Base-by-base conservation (phyloP, 2,888 invertebrate genomes). In the Poecilus cupreus region DNA sequence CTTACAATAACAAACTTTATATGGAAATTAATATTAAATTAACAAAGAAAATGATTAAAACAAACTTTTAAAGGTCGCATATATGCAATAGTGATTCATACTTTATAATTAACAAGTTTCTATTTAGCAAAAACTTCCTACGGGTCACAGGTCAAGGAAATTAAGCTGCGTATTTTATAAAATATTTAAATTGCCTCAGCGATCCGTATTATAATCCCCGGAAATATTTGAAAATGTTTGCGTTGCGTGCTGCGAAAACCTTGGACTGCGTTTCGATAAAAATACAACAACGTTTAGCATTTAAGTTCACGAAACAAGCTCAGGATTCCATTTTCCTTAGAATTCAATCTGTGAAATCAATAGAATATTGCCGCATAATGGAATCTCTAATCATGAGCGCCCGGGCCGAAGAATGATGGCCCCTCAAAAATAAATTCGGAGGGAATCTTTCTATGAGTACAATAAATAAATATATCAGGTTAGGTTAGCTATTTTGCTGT, bases 201-300 rank as follows among this genome's bases (percentile, higher is more conserved):
- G 22, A 57, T 60, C 26, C 60, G 60, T 60, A 6, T 26, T 26
- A 26, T 60, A 60, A 57, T 57, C 26, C 4, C 60, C 22, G 49
- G 24, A 49, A 72, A 72, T 72, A 72, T 72, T 72, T 18, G 46
- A 72, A 72, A 60, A 60, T 60, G 60, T 60, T 60, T 60, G 60
- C 13, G 46, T 72, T 72, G 72, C 72, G 72, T 72, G 72, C 24
- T 20, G 46, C 10, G 8, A 1, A 43, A 5, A 5, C 72, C 72
- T 46, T 46, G 72, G 8, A 4, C n/a, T 24, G n/a, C 72, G 49
- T 2, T 22, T 8, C 3, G 72, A 72, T 72, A 72, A 72, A 72
- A 72, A 72, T 72, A 72, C 16, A 72, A 60, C 60, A 26, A 49
- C 49, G 72, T 72, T 68, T 72, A 72, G 49, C 46, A 49, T 46